Evolutionary conservation across 2,888 invertebrate genomes (phyloP), one percentile per base, ranked within the genome.

Genomic region (Tetanocera ferruginea): DNA sequence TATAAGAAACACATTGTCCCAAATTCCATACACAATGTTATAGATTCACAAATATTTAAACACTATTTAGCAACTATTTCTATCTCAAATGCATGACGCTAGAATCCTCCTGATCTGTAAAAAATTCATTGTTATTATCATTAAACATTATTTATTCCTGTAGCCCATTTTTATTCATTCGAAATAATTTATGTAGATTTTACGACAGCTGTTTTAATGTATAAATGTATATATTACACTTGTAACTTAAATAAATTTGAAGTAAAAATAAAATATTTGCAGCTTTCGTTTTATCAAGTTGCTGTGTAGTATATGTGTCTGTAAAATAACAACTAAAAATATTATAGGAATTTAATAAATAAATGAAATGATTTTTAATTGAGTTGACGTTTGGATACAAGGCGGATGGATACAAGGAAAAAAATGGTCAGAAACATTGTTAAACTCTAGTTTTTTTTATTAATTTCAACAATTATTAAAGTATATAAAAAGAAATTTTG

Each of bases 1-100:
- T 76, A 69, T 72, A 76, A 79, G 76, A 78, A 78, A 72, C 76
- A 72, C 43, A 64, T 79, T 78, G 73, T 71, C 69, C 49, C 62
- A 31, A 57, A 60, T 57, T n/a, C 11, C 25, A 19, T 70, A 31
- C n/a, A 37, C 19, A 25, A 19, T 11, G 11, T 19, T 43, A 43
- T 14, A 34, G 34, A 67, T 17, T 34, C 25, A n/a, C 25, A n/a
- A 8, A 69, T 25, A 69, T 69, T 19, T 6, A 19, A 19, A 55
- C 19, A 55, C 6, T 55, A 55, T 55, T 55, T 19, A 55, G 5
- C 2, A 55, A 19, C 23, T 55, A 23, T 19, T 55, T n/a, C 31
- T 5, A 62, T 62, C 28, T 62, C 62, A 62, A 23, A 25, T 14
- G 14, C 62, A 62, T 62, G 25, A 4, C 55, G 9, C 55, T 6